A percentile compares a stretch with the other conserved stretches of the same genome.
Evolutionary conservation across 2,113 vertebrate genomes (phyloP).

Genomic region (Pachycephala philippinensis): DNA sequence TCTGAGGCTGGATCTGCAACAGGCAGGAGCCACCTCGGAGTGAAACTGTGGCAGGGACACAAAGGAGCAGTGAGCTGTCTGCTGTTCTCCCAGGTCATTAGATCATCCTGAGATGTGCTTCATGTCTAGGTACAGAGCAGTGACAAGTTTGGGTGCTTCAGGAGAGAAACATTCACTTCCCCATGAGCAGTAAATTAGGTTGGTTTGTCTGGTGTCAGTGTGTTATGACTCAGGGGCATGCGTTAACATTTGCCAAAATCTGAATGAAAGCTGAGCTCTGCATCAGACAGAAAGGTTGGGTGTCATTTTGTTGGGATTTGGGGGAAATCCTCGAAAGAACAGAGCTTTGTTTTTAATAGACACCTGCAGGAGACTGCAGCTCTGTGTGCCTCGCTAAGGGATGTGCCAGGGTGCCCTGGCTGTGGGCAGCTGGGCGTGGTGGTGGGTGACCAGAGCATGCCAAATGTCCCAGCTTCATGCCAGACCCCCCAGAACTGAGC

Average conservation of each 20-base stretch:
- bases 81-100: neutral
- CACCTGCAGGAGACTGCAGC: neutral
- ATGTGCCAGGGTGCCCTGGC: neutral
- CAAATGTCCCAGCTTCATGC: neutral
- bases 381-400: rapidly evolving
- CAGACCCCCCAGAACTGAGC: neutral
- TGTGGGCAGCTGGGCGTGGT: neutral
- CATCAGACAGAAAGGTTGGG: neutral
- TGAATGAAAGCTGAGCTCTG: neutral
- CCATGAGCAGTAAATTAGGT: neutral
- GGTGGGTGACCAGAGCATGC: neutral
- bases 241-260: neutral
- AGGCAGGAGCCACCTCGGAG: neutral
- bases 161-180: neutral
- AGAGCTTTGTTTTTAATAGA: neutral
- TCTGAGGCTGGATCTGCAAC: neutral
- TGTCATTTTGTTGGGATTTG: neutral
- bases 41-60: neutral
- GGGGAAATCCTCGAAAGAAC: neutral
- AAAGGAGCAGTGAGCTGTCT: neutral
- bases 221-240: neutral
- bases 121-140: neutral
- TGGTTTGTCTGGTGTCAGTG: neutral
- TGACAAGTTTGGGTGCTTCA: conserved; percentile 46
- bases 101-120: neutral